Conservation (phyloP, 2,113 vertebrate species). For the Myanophis thanlyinensis region DNA sequence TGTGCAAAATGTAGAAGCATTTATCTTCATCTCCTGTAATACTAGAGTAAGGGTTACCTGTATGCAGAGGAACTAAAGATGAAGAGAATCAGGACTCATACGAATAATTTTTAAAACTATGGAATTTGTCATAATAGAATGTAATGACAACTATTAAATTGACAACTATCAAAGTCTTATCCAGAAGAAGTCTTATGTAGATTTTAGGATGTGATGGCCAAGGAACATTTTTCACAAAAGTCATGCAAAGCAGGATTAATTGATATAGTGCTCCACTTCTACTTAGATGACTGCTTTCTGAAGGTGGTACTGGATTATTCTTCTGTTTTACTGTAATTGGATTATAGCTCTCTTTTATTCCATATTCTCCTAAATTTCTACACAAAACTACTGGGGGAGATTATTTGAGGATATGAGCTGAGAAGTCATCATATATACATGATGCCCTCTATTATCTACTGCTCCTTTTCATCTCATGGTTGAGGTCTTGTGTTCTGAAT, state of each 20-base stretch:
- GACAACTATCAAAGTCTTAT: not conserved
- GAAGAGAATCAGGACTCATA: not conserved
- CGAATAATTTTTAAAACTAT: not conserved
- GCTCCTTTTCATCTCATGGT: not conserved
- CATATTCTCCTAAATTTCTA: not conserved
- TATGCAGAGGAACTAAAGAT: not conserved
- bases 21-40: not conserved
- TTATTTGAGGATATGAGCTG: not conserved
- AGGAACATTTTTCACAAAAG: not conserved
- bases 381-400: not conserved
- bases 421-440: not conserved
- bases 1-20: not conserved
- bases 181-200: not conserved
- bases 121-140: not conserved
- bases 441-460: not conserved
- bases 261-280: not conserved
- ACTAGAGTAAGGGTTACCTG: not conserved
- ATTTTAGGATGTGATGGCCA: not conserved
- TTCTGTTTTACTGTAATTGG: not conserved
- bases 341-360: not conserved
- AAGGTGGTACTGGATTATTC: not conserved
- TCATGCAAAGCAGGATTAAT: not conserved
- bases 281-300: not conserved
- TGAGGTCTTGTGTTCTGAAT: not conserved
- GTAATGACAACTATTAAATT: not conserved